Conservation (phyloP, 1,140 invertebrate species). For the Geopemphigus sp. region DNA sequence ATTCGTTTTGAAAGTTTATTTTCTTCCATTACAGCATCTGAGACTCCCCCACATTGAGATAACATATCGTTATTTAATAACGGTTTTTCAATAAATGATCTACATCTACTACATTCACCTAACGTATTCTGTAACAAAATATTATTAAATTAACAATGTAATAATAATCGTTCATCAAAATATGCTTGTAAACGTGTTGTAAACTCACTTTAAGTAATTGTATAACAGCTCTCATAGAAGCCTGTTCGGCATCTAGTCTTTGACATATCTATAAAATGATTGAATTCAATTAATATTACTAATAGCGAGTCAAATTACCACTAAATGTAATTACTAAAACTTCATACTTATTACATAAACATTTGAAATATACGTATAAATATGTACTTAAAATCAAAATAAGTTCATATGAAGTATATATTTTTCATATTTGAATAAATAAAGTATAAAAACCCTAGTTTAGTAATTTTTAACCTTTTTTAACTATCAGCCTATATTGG, state of each 20-base stretch:
- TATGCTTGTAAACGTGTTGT: neutral
- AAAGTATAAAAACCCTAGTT: too few species aligned
- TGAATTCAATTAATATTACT: too few species aligned
- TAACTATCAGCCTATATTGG: too few species aligned
- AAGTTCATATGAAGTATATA: too few species aligned
- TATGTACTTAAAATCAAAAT: too few species aligned
- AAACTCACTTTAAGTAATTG: slow-evolving; percentile 32
- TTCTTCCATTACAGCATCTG: slow-evolving; percentile 40
- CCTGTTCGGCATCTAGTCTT: slow-evolving; percentile 80
- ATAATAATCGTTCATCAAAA: neutral
- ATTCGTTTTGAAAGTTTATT: slow-evolving; percentile 64
- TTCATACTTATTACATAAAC: too few species aligned
- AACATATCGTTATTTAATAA: slow-evolving; percentile 50
- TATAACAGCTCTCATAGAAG: slow-evolving; percentile 53
- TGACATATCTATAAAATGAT: slow-evolving; percentile 71
- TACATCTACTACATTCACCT: slow-evolving; percentile 52
- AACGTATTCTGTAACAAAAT: slow-evolving; percentile 50
- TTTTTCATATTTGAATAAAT: too few species aligned
- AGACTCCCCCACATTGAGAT: neutral
- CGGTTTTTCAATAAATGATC: slow-evolving; percentile 36
- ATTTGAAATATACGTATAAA: too few species aligned
- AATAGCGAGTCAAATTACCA: too few species aligned
- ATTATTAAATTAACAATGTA: neutral
- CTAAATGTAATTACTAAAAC: too few species aligned
- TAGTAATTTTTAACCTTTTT: too few species aligned